A percentile compares a stretch with the other conserved stretches of the same genome.
Evolutionary conservation across 1,140 invertebrate species (phyloP).

Genomic region (Drosophila kohkoa): DNA sequence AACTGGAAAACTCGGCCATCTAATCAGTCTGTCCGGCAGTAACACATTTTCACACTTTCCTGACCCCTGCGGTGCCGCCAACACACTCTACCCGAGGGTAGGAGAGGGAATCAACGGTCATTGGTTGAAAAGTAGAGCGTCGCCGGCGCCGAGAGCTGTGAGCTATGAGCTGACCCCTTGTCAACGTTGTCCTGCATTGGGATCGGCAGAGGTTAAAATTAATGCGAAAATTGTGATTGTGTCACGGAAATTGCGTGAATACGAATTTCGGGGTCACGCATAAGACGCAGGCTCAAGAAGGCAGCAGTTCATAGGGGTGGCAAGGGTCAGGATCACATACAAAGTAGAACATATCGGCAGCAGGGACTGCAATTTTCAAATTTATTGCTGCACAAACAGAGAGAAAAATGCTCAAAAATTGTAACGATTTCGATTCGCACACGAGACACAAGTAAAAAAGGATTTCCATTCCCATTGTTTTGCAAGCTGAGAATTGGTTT

Average conservation of each 20-base stretch:
- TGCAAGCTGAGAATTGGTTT: constrained; percentile 74
- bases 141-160: constrained; percentile 39
- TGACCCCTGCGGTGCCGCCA: constrained; percentile 75
- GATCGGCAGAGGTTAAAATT: constrained; percentile 73
- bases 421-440: constrained; percentile 60
- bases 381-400: constrained; percentile 66
- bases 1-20: constrained; percentile 38
- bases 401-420: constrained; percentile 53
- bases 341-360: constrained; percentile 2
- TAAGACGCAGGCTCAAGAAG: constrained; percentile 75
- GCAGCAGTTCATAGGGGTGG: constrained; percentile 64
- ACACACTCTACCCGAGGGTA: constrained; percentile 54
- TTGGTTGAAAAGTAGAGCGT: constrained; percentile 57
- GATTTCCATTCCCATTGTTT: constrained; percentile 72
- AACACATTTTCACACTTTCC: constrained; percentile 77
- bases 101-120: constrained; percentile 25
- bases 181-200: constrained; percentile 51
- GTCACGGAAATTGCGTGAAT: constrained; percentile 74
- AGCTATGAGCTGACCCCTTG: constrained; percentile 65
- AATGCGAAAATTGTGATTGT: constrained; percentile 79
- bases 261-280: constrained; percentile 79
- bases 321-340: constrained; percentile 15
- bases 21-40: constrained; percentile 64
- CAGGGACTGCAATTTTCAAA: constrained; percentile 61
- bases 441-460: constrained; percentile 49